These are phyloP conservation scores for Gobiocypris rarus DNA, from an alignment of 2,113 vertebrate species.

Conservation along the genomic window DNA sequence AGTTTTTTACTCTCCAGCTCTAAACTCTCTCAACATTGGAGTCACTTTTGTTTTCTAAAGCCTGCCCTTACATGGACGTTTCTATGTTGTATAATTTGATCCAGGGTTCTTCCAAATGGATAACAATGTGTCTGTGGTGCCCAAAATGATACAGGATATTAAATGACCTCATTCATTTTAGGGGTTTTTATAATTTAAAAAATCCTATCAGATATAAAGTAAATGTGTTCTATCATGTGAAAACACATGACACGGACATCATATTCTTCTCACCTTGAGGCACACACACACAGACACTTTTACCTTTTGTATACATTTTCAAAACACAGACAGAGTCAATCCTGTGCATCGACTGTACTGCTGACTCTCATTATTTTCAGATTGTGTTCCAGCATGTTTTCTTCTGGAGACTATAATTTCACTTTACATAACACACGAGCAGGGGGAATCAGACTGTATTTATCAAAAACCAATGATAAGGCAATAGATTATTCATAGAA, in stretches of 20 bases:
- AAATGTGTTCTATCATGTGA: neutral
- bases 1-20: neutral
- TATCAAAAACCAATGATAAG: neutral
- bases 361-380: constrained; percentile 9
- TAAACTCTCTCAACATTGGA: neutral
- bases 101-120: constrained; percentile 26
- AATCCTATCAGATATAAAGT: too few species aligned
- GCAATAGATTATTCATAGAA: neutral
- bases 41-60: constrained; percentile 42
- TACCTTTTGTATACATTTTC: neutral
- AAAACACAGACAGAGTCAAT: neutral
- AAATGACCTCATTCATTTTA: constrained; percentile 25
- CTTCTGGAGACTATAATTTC: neutral
- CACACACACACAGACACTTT: neutral
- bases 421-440: neutral
- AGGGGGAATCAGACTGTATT: neutral
- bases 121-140: neutral
- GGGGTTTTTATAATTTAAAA: neutral
- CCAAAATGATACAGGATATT: neutral
- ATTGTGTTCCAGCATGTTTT: neutral
- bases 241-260: neutral
- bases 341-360: neutral
- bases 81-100: constrained; percentile 42
- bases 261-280: neutral
- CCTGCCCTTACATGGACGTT: constrained; percentile 23